Evolutionary conservation across 2,888 invertebrate species (phyloP).

Genomic region (Creontiades dilutus): DNA sequence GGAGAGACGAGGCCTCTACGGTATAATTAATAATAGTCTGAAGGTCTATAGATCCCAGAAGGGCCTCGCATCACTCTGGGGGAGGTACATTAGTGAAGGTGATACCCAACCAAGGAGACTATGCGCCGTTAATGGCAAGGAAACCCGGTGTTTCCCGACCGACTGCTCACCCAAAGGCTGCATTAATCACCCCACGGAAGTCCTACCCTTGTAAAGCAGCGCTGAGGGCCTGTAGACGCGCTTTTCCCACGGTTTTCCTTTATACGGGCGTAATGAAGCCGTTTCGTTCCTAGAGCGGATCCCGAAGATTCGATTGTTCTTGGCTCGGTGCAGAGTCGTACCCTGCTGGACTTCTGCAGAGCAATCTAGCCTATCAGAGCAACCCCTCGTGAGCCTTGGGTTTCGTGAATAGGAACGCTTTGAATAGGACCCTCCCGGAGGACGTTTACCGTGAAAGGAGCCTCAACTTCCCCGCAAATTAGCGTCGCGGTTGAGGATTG

Average conservation of each 20-base stretch:
- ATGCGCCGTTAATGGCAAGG: conserved; percentile 53
- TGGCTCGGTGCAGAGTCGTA: not conserved
- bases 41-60: conserved; percentile 61
- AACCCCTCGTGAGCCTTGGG: not conserved
- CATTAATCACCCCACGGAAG: conserved; percentile 37
- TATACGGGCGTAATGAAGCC: conserved; percentile 55
- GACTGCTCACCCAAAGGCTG: conserved; percentile 53
- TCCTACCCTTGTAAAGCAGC: not conserved
- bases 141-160: conserved; percentile 51
- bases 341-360: not conserved
- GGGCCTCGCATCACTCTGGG: conserved; percentile 61
- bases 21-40: conserved; percentile 66
- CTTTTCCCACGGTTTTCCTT: conserved; percentile 49
- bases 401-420: conserved; percentile 25
- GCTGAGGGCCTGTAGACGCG: not conserved
- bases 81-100: conserved; percentile 57
- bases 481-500: conserved; percentile 32
- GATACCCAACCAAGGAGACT: conserved; percentile 48
- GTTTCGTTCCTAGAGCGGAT: conserved; percentile 5
- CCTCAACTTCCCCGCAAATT: conserved; percentile 18
- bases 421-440: not conserved
- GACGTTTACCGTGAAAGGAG: conserved; percentile 11
- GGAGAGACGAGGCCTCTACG: conserved; percentile 24
- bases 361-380: not conserved
- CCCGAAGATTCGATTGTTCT: conserved; percentile 30